Evolutionary conservation across 2,888 invertebrate genomes (phyloP), one percentile per base, ranked within the genome.

Genomic region (Anthrax anthrax): DNA sequence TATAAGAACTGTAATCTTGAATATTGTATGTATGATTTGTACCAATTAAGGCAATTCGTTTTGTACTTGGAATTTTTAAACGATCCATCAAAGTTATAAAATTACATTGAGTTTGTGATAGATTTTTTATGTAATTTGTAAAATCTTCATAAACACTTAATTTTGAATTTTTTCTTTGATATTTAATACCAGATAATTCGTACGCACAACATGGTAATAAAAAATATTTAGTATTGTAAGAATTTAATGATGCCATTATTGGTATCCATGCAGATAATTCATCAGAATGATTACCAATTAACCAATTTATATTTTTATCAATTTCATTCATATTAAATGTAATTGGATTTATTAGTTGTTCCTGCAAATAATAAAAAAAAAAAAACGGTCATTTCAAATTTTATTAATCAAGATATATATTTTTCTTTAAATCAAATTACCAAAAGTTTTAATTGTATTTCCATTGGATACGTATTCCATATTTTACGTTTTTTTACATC

Each of bases 251-350:
- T 23, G 96, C 84, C 56, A 97, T 80, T 1, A 96, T 81, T 18
- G 97, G 94, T 57, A 98, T 81, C 97, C 97, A 98, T 1, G 96
- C 95, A 10, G 97, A 96, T n/a, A 98, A 70, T 65, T 98, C 97
- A 72, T 98, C 98, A 14, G 95, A 94, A 72, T 98, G 98, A 69
- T 98, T 98, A 44, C 97, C 98, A 62, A 98, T 92, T 43, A 98
- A 70, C 94, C 95, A 95, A 60, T 91, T 85, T 27, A 74, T 75
- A n/a, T 80, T 75, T 10, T 81, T 77, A 58, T 84, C 88, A 13
- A 4, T 27, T 27, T 27, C 34, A 4, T 5, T 34, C 4, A n/a
- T 6, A 39, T 73, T 73, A 43, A 74, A 62, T 51, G 80, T 75
- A 12, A 81, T 80, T 42, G 87, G 87, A 48, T 75, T 74, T 46